Conservation (phyloP, 2,797 vertebrate genomes). For the Chanos chanos region DNA sequence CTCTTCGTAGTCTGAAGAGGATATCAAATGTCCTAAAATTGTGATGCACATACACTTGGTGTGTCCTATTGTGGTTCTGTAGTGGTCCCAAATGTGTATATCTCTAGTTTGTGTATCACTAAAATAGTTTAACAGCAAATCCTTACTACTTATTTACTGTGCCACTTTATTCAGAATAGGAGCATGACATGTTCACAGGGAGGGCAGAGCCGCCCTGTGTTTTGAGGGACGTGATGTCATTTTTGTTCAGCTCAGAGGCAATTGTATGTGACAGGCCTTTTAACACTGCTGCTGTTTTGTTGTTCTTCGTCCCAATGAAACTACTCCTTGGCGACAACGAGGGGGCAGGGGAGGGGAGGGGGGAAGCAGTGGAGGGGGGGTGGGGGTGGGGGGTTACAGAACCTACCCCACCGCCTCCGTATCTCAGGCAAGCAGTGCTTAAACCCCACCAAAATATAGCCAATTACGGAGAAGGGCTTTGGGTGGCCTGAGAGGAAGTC, state of each 20-base stretch:
- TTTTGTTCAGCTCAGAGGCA: conserved; percentile 47
- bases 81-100: too few species aligned
- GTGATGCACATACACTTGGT: too few species aligned
- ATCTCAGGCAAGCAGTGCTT: conserved; percentile 56
- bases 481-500: conserved; percentile 56
- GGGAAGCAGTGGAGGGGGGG: conserved; percentile 9
- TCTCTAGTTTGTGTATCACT: too few species aligned
- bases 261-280: conserved; percentile 57
- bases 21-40: too few species aligned
- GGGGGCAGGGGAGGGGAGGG: background rate
- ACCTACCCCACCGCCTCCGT: conserved; percentile 47
- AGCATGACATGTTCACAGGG: conserved; percentile 12
- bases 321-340: conserved; percentile 42
- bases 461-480: conserved; percentile 64
- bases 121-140: conserved; percentile 1
- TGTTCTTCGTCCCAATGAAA: conserved; percentile 48
- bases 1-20: too few species aligned
- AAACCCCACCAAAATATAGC: conserved; percentile 66
- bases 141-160: background rate
- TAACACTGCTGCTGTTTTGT: conserved; percentile 50
- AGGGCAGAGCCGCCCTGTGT: conserved; percentile 25
- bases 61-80: too few species aligned
- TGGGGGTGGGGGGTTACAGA: conserved; percentile 36
- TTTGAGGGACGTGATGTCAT: conserved; percentile 48
- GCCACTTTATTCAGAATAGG: background rate